A percentile compares a stretch with the other conserved stretches of the same genome.
Conservation (phyloP, 2,113 vertebrate species). For the Pseudopodoces humilis region DNA sequence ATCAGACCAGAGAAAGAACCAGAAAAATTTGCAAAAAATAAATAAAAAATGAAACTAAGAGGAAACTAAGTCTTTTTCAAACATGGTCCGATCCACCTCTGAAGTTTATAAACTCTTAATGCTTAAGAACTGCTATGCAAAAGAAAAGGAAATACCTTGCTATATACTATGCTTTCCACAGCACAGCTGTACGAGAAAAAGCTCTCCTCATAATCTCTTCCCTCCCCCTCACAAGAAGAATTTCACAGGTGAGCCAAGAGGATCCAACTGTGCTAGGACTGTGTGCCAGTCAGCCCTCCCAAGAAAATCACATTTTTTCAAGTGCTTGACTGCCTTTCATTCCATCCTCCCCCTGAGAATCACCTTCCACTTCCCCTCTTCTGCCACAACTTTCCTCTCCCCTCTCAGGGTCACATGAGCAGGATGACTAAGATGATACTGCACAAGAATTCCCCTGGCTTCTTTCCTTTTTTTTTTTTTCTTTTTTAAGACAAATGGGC, state of each 20-base stretch:
- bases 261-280: not conserved
- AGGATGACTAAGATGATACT: not conserved
- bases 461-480: not conserved
- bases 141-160: not conserved
- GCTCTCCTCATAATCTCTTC: not conserved
- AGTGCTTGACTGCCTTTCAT: not conserved
- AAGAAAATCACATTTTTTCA: constrained; percentile 23
- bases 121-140: not conserved
- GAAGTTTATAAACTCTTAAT: not conserved
- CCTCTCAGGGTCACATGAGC: not conserved
- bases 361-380: not conserved
- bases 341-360: not conserved
- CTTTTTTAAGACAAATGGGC: not conserved
- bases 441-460: not conserved
- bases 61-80: constrained; percentile 1
- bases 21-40: not conserved
- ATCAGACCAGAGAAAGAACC: not conserved
- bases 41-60: not conserved
- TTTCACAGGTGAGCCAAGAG: constrained; percentile 39
- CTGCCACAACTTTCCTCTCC: constrained; percentile 2
- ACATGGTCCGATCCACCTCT: not conserved
- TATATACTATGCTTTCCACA: not conserved
- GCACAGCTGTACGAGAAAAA: not conserved
- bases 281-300: not conserved
- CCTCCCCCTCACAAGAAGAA: not conserved